These are phyloP conservation scores for Dicrurus megarhynchus DNA, from an alignment of 2,113 vertebrate genomes.

Conservation along the genomic window DNA sequence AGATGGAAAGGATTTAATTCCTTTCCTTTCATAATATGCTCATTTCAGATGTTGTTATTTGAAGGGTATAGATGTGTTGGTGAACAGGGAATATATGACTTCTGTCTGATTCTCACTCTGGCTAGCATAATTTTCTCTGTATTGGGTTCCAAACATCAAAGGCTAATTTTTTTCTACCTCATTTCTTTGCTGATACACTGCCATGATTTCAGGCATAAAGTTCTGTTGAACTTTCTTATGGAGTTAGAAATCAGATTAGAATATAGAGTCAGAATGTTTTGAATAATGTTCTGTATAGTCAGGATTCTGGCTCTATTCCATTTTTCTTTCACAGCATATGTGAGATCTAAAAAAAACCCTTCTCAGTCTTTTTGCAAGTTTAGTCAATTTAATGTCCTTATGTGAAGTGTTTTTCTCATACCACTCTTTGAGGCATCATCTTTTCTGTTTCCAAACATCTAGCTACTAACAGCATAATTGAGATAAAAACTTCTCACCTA, in stretches of 20 bases:
- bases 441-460: conserved; percentile 3
- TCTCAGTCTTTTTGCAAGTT: not conserved
- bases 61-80: not conserved
- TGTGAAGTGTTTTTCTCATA: not conserved
- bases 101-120: not conserved
- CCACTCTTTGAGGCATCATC: not conserved
- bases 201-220: not conserved
- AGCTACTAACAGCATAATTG: not conserved
- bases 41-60: not conserved
- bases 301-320: not conserved
- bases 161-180: not conserved
- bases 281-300: not conserved
- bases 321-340: not conserved
- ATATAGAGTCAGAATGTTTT: not conserved
- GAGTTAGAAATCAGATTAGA: not conserved
- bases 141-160: not conserved
- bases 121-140: not conserved
- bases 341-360: not conserved
- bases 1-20: not conserved
- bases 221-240: not conserved
- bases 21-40: not conserved
- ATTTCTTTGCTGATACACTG: not conserved
- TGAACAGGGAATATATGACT: not conserved
- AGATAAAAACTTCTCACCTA: not conserved
- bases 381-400: not conserved